These are phyloP conservation scores for Mirounga angustirostris DNA, from an alignment of 2,113 vertebrate genomes.

Conservation along the genomic window DNA sequence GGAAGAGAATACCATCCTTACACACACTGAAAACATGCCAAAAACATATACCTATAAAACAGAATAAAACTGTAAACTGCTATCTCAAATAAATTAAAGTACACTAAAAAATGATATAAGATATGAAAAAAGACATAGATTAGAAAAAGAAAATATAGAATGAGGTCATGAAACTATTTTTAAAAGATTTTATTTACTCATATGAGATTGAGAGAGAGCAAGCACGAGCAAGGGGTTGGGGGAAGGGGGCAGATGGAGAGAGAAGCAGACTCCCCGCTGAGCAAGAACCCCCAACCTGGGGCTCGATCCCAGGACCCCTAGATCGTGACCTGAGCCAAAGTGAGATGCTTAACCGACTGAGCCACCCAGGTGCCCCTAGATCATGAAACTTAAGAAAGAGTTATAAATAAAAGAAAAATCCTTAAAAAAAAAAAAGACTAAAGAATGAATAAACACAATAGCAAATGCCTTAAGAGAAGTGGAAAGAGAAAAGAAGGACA, in stretches of 20 bases:
- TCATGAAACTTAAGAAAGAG: constrained; percentile 9
- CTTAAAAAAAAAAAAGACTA: not conserved
- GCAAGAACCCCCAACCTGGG: not conserved
- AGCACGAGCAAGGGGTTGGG: not conserved
- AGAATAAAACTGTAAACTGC: constrained; percentile 18
- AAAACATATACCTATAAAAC: not conserved
- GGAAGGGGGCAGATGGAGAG: not conserved
- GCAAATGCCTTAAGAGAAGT: not conserved
- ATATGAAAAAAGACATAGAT: not conserved
- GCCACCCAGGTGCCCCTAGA: not conserved
- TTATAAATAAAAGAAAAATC: constrained; percentile 31
- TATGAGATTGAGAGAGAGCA: not conserved
- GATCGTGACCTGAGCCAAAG: not conserved
- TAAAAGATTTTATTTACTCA: not conserved
- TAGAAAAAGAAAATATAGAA: not conserved
- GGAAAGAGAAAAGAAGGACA: not conserved
- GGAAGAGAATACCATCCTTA: not conserved
- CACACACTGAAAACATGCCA: not conserved
- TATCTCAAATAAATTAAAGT: constrained; percentile 23
- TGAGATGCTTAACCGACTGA: not conserved
- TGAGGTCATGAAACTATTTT: not conserved
- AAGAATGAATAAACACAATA: not conserved
- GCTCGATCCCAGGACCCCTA: not conserved
- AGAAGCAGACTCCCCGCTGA: not conserved
- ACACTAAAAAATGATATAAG: not conserved